These are phyloP conservation scores for Nyctibius grandis DNA, from an alignment of 2,797 vertebrate species.

Conservation along the genomic window DNA sequence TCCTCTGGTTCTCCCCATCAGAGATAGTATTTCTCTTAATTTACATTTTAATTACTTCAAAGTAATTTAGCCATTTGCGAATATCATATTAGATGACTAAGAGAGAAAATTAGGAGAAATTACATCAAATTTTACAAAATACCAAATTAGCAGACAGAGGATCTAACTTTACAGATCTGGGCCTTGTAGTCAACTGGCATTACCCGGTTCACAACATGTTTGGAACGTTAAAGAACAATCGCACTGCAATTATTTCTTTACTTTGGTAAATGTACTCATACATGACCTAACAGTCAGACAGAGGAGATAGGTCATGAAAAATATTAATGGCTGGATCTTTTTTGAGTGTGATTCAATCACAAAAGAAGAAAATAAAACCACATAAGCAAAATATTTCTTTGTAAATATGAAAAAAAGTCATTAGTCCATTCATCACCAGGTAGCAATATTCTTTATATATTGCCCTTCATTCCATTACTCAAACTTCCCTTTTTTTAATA, in stretches of 20 bases:
- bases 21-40: background rate
- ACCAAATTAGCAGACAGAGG: background rate
- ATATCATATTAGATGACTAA: background rate
- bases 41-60: conserved; percentile 38
- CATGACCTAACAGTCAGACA: background rate
- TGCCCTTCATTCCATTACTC: background rate
- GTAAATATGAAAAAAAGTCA: background rate
- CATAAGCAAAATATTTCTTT: background rate
- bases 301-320: background rate
- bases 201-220: background rate
- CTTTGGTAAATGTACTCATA: background rate
- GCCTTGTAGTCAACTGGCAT: background rate
- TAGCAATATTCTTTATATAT: background rate
- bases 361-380: background rate
- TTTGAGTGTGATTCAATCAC: background rate
- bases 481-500: background rate
- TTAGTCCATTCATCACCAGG: background rate
- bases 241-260: background rate
- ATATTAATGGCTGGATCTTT: background rate
- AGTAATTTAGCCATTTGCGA: conserved; percentile 16
- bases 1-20: background rate
- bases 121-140: background rate
- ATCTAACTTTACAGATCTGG: background rate
- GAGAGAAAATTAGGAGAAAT: background rate
- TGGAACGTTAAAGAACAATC: background rate